A percentile compares a stretch with the other conserved stretches of the same genome.
Conservation (phyloP, 2,888 invertebrate genomes). For the Drosophila kambysellisi region DNA sequence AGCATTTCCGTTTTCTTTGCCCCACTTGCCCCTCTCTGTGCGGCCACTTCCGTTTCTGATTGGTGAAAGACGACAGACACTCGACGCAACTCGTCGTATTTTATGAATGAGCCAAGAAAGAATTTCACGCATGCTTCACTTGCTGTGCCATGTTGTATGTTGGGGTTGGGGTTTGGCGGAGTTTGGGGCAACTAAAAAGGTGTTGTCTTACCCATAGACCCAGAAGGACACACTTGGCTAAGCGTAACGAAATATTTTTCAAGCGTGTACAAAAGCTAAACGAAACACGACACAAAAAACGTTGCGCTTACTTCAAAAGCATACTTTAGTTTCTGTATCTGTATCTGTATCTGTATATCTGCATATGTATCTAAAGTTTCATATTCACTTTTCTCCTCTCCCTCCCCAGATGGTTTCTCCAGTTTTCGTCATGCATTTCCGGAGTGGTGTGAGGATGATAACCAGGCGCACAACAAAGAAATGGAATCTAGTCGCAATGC, state of each 20-base stretch:
- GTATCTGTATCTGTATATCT: slow-evolving; percentile 13
- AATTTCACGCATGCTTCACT: slow-evolving; percentile 76
- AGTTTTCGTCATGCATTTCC: slow-evolving; percentile 94
- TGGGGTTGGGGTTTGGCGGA: slow-evolving; percentile 1
- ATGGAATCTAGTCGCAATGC: slow-evolving; percentile 86
- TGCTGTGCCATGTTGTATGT: background rate
- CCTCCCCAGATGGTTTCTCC: slow-evolving; percentile 91
- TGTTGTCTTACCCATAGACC: slow-evolving; percentile 72
- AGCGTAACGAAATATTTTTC: slow-evolving; percentile 78
- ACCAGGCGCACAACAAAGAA: slow-evolving; percentile 88
- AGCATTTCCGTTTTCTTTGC: slow-evolving; percentile 72
- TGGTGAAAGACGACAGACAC: slow-evolving; percentile 41
- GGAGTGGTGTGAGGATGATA: slow-evolving; percentile 95
- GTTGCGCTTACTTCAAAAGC: slow-evolving; percentile 44
- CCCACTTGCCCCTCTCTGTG: slow-evolving; percentile 2
- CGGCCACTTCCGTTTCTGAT: slow-evolving; percentile 77
- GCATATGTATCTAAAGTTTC: slow-evolving; percentile 32
- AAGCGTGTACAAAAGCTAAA: slow-evolving; percentile 61
- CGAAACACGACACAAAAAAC: slow-evolving; percentile 30
- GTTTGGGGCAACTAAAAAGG: slow-evolving; percentile 30
- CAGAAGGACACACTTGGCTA: slow-evolving; percentile 74
- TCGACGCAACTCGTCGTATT: slow-evolving; percentile 34
- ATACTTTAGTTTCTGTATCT: slow-evolving; percentile 14
- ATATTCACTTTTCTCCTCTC: slow-evolving; percentile 23
- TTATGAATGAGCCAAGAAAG: slow-evolving; percentile 70